These are phyloP conservation scores for Limnephilus marmoratus DNA, from an alignment of 2,888 invertebrate species.

Conservation along the genomic window DNA sequence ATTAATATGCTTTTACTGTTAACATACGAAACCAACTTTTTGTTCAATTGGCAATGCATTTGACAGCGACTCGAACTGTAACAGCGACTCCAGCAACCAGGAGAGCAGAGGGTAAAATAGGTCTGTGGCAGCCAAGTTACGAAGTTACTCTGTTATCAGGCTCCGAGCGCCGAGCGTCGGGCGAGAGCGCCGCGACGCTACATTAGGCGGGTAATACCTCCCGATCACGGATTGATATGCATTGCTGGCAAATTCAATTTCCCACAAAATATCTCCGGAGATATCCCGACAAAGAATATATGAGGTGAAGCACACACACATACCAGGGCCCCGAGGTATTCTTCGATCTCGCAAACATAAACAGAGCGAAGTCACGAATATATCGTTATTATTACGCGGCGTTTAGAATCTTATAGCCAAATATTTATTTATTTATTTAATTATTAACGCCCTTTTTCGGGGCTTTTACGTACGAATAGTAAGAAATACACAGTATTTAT, in stretches of 20 bases:
- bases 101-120: neutral
- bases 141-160: neutral
- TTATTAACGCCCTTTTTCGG: no score
- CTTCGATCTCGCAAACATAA: neutral
- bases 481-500: no score
- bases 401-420: no score
- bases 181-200: neutral
- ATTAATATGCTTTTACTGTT: no score
- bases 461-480: no score
- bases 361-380: neutral
- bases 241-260: slow-evolving; percentile 33
- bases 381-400: neutral
- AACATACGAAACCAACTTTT: neutral
- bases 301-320: neutral
- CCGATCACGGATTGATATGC: slow-evolving; percentile 42
- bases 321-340: neutral
- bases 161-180: neutral
- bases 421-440: no score
- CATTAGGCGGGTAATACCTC: neutral
- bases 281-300: slow-evolving; percentile 4
- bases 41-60: neutral
- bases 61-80: neutral
- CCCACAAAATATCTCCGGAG: slow-evolving; percentile 12
- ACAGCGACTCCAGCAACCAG: neutral
- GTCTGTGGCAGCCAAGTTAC: neutral